phyloP scores from a whole-genome alignment of 1,140 invertebrate species.

The Lepidurus couesii region DNA sequence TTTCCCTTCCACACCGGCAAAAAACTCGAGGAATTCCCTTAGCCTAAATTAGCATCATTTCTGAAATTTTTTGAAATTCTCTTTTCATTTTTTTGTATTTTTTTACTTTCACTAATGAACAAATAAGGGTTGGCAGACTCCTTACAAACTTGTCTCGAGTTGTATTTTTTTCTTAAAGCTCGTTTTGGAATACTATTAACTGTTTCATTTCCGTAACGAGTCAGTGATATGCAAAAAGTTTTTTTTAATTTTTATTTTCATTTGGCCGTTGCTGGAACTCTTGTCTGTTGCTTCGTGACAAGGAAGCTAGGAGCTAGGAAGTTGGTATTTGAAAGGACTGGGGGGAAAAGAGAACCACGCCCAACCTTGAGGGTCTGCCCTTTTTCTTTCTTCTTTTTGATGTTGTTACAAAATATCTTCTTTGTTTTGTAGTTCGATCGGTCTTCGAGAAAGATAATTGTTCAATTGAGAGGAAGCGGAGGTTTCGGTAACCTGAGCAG shows the following conservation, averaged over 20 bases:
- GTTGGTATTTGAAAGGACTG: conserved; percentile 13
- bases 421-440: not conserved
- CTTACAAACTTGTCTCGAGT: too few species aligned
- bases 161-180: not conserved
- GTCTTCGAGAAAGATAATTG: not conserved
- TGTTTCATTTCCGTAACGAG: not conserved
- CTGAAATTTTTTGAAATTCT: too few species aligned
- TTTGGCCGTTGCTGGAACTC: not conserved
- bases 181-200: not conserved
- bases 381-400: not conserved
- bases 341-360: not conserved
- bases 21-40: not conserved
- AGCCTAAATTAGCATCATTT: not conserved
- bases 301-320: conserved; percentile 12
- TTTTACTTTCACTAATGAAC: too few species aligned
- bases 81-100: too few species aligned
- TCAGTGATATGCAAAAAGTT: not conserved
- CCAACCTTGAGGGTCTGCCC: not conserved
- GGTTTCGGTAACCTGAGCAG: too few species aligned
- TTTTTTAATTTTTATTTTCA: not conserved
- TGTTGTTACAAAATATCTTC: not conserved
- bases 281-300: not conserved
- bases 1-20: not conserved
- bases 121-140: too few species aligned
- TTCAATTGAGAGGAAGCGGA: too few species aligned